phyloP scores from a whole-genome alignment of 2,113 vertebrate genomes.

The Epinephelus moara region DNA sequence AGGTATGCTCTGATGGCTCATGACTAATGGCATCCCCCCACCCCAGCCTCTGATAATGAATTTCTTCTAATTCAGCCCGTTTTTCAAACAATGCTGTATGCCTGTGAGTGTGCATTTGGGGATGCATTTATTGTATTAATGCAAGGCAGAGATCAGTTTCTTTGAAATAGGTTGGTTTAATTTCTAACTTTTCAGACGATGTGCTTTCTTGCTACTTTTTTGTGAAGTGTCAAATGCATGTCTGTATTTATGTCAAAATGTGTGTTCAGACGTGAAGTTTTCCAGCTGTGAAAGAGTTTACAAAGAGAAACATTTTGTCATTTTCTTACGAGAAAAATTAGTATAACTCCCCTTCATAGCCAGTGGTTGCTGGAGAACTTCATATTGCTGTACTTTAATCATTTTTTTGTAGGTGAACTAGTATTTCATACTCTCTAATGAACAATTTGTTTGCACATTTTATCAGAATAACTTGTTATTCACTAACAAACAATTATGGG shows the following conservation, averaged over 20 bases:
- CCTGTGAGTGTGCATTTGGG: neutral
- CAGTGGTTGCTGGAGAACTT: too few relatives aligned
- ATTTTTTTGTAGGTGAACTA: too few relatives aligned
- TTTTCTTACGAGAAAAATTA: neutral
- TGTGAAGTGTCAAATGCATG: neutral
- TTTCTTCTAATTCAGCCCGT: neutral
- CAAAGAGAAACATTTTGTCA: neutral
- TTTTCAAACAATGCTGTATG: neutral
- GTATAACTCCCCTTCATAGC: too few relatives aligned
- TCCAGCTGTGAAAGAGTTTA: neutral
- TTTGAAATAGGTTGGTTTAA: neutral
- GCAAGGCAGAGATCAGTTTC: neutral
- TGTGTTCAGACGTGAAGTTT: neutral
- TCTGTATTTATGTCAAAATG: neutral
- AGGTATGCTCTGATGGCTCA: conserved; percentile 2
- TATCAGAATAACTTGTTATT: too few relatives aligned
- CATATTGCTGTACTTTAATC: too few relatives aligned
- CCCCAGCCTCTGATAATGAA: neutral
- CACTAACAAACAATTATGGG: too few relatives aligned
- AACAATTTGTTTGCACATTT: too few relatives aligned
- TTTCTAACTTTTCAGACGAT: neutral
- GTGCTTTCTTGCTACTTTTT: neutral
- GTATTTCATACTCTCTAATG: too few relatives aligned
- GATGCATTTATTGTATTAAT: neutral
- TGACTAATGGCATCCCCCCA: conserved; percentile 20